Base-by-base conservation (phyloP, 2,888 invertebrate species). In the Micropterix aruncella region DNA sequence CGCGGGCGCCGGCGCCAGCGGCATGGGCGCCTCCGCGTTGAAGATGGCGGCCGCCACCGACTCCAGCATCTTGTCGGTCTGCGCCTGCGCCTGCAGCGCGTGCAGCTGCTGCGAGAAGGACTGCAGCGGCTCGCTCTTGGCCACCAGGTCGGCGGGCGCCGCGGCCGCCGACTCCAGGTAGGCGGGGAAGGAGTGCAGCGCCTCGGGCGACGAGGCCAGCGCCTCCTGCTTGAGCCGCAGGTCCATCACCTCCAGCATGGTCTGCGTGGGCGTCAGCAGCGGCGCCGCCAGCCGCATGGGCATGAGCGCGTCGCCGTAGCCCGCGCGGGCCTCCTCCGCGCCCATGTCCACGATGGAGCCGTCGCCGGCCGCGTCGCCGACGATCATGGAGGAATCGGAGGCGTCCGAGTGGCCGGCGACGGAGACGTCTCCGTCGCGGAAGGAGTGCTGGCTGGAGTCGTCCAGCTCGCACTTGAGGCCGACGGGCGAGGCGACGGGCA, bases 401-500 rank as follows among this genome's bases (percentile, higher is more conserved):
- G 56, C 51, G 43, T 66, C 67, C 43, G 57, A 53, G 51, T 46
- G 49, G 56, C 59, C 41, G 12, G 46, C 37, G 38, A 50, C 44
- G 16, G 42, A 45, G 36, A 49, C 50, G 4, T 54, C 52, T 40
- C 46, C 48, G 19, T 67, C 69, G 27, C 54, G 55, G 47, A 77
- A 58, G 16, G 79, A 79, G 52, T 74, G 76, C 59, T 83, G 80
- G 55, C 84, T 83, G 52, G 74, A 77, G 49, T 87, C 86, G 57
- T 86, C 86, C 40, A 81, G 65, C 64, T 84, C 79, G 52, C 62
- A 79, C 60, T 83, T 83, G 40, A 82, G 65, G 9, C 68, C 72
- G 46, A 73, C 56, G 2, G 71, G 70, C 2, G 75, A 72, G 38
- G 70, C 66, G 53, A 70, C 67, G 43, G 71, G 66, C n/a, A n/a